Evolutionary conservation across 2,888 invertebrate species (phyloP), one percentile per base, ranked within the genome.

Genomic region (Euspilapteryx auroguttella): DNA sequence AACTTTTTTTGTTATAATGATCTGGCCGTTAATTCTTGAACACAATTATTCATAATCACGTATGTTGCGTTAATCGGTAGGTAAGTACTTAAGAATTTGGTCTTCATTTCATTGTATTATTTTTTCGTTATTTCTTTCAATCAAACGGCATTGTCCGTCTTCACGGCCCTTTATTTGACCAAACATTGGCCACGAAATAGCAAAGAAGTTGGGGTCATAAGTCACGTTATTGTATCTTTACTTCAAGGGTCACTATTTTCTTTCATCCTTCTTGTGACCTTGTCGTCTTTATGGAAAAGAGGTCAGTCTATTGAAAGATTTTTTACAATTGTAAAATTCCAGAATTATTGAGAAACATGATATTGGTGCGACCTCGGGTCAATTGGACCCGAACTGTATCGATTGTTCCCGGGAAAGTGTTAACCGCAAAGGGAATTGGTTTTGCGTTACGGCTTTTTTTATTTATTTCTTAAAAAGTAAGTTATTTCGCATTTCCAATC

Each of bases 291-390:
- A 27, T 29, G 25, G n/a, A 31, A 29, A 29, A 32, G 29, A 32
- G 37, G 35, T 37, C 48, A 47, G 42, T 45, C 23, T 21, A 21
- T 28, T 28, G 24, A 20, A 9, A 11, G 7, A 20, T 27, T 25
- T 37, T 37, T 43, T 47, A 49, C 38, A 30, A 43, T 45, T 46
- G 55, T 44, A 49, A 57, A 53, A 45, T 49, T 44, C n/a, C n/a
- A n/a, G n/a, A n/a, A n/a, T n/a, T n/a, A n/a, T n/a, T 8, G 14
- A 27, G 71, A 44, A 58, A 73, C 45, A 25, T 21, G 55, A 73
- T 62, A 63, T 40, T 38, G 50, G 69, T 71, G 71, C 56, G 65
- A 69, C 65, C 61, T 35, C 34, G 45, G 71, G 68, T 65, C 69
- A 68, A 45, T 46, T 29, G 36, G 35, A 23, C 32, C 32, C 10